Conservation (phyloP, 2,888 invertebrate species). For the Troilus luridus region DNA sequence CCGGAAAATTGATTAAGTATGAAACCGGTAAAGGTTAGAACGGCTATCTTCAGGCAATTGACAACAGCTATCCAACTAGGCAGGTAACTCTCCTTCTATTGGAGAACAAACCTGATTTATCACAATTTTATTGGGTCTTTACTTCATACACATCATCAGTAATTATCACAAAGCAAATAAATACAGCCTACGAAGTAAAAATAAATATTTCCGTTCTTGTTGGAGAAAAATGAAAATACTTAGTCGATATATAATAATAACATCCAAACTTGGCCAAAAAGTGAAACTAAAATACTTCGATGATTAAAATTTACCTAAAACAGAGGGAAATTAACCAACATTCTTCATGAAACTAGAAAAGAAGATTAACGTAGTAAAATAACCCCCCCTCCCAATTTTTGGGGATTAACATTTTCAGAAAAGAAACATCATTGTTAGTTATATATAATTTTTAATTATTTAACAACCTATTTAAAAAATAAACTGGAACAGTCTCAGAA, state of each 20-base stretch:
- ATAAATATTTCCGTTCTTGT: background rate
- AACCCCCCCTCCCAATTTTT: background rate
- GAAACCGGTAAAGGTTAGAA: constrained; percentile 55
- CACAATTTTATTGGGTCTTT: background rate
- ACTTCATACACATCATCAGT: background rate
- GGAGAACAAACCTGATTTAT: background rate
- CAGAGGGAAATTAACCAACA: background rate
- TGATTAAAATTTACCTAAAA: background rate
- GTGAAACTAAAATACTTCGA: background rate
- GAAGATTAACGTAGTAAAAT: background rate
- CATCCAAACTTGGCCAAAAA: background rate
- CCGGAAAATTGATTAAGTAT: constrained; percentile 24
- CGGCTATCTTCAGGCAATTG: background rate
- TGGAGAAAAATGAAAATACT: background rate
- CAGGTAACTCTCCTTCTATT: background rate
- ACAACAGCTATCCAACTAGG: constrained; percentile 42
- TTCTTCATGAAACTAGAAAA: background rate
- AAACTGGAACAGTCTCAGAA: background rate
- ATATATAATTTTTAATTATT: background rate
- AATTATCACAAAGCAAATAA: background rate
- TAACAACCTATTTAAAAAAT: background rate
- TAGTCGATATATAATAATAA: background rate
- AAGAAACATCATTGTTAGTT: background rate
- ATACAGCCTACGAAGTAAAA: background rate
- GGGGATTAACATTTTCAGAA: background rate